A percentile compares a stretch with the other conserved stretches of the same genome.
These are phyloP conservation scores for Archilochus colubris DNA, from an alignment of 2,113 vertebrate genomes.

Conservation along the genomic window DNA sequence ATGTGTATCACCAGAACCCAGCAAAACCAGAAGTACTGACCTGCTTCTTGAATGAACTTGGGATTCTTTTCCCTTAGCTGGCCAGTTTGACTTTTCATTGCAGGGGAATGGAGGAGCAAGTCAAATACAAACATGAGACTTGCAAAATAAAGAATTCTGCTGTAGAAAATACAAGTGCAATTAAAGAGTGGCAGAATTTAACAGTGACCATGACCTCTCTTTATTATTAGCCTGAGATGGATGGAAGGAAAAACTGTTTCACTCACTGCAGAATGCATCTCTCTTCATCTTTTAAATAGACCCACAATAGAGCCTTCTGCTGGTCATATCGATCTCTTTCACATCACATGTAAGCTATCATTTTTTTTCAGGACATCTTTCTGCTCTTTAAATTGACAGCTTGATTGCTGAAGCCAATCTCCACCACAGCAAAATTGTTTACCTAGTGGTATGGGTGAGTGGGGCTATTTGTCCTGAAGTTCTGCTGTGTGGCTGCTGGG, in stretches of 20 bases:
- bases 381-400: background rate
- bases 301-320: background rate
- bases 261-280: background rate
- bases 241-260: background rate
- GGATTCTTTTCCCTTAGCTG: background rate
- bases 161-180: background rate
- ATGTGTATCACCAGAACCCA: background rate
- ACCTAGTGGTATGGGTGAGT: background rate
- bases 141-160: background rate
- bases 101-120: background rate
- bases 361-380: background rate
- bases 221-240: background rate
- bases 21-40: background rate
- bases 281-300: background rate
- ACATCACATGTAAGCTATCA: background rate
- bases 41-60: background rate
- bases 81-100: background rate
- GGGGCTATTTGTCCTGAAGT: background rate
- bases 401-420: constrained; percentile 21
- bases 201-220: background rate
- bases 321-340: background rate
- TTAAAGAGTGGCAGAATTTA: background rate
- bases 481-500: background rate
- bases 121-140: accelerated
- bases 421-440: background rate